A percentile compares a stretch with the other conserved stretches of the same genome.
phyloP scores from a whole-genome alignment of 2,888 invertebrate genomes.

The Chironomus tentans region DNA sequence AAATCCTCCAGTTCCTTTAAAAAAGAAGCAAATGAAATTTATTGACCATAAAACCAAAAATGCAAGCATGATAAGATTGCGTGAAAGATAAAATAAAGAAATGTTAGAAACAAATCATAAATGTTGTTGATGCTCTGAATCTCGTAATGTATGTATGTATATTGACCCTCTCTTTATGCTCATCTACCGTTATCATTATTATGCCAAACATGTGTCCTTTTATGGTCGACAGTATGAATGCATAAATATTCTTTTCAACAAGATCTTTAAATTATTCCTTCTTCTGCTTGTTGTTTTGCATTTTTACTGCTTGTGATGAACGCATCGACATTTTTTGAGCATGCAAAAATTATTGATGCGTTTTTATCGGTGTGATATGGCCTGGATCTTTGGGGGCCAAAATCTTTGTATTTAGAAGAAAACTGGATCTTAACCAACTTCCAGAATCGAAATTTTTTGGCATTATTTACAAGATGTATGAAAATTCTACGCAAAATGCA shows the following conservation, averaged over 20 bases:
- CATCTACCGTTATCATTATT: constrained; percentile 17
- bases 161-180: neutral
- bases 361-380: too few species aligned
- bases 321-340: too few species aligned
- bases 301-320: neutral
- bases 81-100: constrained; percentile 20
- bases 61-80: constrained; percentile 25
- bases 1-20: neutral
- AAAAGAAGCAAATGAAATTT: constrained; percentile 9
- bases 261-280: neutral
- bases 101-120: constrained; percentile 21
- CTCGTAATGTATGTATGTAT: neutral
- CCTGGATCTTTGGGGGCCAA: too few species aligned
- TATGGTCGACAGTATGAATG: constrained; percentile 19
- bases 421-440: too few species aligned
- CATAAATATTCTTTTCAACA: constrained; percentile 6
- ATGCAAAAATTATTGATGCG: too few species aligned
- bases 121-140: neutral
- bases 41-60: constrained; percentile 26
- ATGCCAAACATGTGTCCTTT: constrained; percentile 19
- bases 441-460: too few species aligned
- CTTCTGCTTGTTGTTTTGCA: neutral
- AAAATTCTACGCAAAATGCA: too few species aligned
- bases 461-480: too few species aligned
- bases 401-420: too few species aligned